phyloP scores from a whole-genome alignment of 2,888 invertebrate genomes.

The Odontocerum albicorne region DNA sequence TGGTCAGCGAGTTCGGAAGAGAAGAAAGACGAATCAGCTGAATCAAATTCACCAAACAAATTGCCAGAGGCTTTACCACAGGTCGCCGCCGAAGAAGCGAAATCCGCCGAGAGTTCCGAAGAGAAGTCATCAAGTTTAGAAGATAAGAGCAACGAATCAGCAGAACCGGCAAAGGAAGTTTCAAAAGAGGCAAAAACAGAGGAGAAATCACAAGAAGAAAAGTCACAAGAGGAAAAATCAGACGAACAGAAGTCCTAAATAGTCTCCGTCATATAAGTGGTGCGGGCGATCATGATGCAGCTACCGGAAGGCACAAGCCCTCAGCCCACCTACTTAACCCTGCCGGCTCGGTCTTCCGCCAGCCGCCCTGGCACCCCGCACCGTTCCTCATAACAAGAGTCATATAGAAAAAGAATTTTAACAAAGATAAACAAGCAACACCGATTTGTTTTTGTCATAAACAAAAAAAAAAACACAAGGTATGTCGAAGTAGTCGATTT shows the following conservation, averaged over 20 bases:
- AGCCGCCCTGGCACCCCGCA: constrained; percentile 35
- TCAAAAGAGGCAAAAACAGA: constrained; percentile 25
- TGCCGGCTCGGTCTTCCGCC: constrained; percentile 33
- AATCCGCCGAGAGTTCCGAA: constrained; percentile 41
- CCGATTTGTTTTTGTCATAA: not conserved
- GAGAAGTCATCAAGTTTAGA: constrained; percentile 44
- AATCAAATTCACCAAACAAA: constrained; percentile 23
- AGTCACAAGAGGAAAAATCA: constrained; percentile 38
- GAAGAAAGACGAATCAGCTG: constrained; percentile 31
- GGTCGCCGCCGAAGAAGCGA: constrained; percentile 40
- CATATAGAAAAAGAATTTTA: constrained; percentile 1
- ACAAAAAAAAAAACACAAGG: constrained; percentile 1
- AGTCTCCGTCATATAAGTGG: constrained; percentile 41
- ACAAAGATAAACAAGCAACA: constrained; percentile 10
- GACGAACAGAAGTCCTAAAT: constrained; percentile 39
- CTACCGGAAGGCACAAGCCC: constrained; percentile 48
- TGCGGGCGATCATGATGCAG: constrained; percentile 53
- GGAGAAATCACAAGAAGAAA: constrained; percentile 39
- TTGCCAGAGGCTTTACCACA: constrained; percentile 22
- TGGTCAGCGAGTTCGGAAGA: constrained; percentile 25
- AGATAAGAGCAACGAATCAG: constrained; percentile 34
- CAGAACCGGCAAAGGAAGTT: constrained; percentile 28
- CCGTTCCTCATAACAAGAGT: not conserved
- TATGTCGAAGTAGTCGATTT: constrained; percentile 17
- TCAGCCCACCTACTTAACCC: constrained; percentile 28